These are phyloP conservation scores for Florisuga fusca DNA, from an alignment of 2,797 vertebrate genomes.

Conservation along the genomic window DNA sequence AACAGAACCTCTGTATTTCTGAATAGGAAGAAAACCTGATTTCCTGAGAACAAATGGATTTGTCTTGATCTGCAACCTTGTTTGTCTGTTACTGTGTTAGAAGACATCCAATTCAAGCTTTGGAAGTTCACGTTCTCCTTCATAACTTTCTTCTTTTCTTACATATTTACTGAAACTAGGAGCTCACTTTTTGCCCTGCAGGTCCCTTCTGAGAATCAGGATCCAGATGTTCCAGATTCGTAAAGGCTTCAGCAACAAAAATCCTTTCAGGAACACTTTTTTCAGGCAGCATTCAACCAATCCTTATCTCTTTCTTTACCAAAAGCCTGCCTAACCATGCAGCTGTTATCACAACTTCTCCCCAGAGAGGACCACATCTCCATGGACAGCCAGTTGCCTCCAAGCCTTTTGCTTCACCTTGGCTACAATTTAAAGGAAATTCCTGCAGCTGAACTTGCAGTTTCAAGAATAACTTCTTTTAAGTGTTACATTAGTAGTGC, in stretches of 20 bases:
- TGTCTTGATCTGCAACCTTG: neutral
- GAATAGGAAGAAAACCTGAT: neutral
- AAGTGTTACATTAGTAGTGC: neutral
- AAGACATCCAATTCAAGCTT: neutral
- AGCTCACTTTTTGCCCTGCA: fast-evolving
- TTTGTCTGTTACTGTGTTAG: neutral
- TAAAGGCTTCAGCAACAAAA: neutral
- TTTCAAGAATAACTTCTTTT: neutral
- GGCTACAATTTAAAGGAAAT: neutral
- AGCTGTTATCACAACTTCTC: neutral
- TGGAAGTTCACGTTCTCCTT: neutral
- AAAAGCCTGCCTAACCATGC: neutral
- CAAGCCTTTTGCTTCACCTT: neutral
- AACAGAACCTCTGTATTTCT: neutral
- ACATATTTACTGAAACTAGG: neutral
- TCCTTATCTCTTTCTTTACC: neutral
- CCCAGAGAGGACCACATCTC: neutral
- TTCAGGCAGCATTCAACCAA: neutral
- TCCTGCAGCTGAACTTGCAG: neutral
- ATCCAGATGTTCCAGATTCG: neutral
- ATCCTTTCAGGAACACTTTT: neutral
- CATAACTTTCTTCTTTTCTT: neutral
- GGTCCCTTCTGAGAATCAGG: neutral
- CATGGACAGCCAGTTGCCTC: neutral
- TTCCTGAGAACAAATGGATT: neutral